Percentiles rank a stretch among this genome's conserved stretches.
Conservation (phyloP, 2,797 vertebrate genomes). For the Ctenochaetus hawaiiensis region DNA sequence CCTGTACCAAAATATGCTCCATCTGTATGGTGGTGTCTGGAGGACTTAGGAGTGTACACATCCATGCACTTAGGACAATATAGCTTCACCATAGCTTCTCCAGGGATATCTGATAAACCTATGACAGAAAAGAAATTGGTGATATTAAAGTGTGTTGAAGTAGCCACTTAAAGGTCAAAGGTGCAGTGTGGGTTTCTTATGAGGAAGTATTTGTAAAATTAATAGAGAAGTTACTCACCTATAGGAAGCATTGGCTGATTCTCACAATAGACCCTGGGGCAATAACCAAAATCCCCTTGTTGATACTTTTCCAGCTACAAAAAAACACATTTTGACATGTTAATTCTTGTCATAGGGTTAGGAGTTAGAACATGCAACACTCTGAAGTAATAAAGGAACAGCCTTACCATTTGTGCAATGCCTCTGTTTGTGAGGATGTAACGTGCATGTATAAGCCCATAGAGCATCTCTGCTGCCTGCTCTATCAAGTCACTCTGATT, state of each 20-base stretch:
- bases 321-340: neutral
- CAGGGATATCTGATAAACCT: conserved; percentile 96
- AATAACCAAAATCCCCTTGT: conserved; percentile 96
- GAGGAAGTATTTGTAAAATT: neutral
- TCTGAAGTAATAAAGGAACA: neutral
- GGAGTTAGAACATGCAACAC: too few species aligned
- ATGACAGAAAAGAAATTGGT: conserved; percentile 51
- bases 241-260: conserved; percentile 98
- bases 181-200: neutral
- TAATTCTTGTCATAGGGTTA: too few species aligned
- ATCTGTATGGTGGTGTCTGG: conserved; percentile 95
- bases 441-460: conserved; percentile 94
- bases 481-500: conserved; percentile 97
- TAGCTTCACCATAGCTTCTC: conserved; percentile 96
- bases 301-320: conserved; percentile 95
- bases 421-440: conserved; percentile 96
- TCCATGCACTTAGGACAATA: conserved; percentile 99
- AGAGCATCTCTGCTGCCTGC: conserved; percentile 96
- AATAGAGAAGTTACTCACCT: conserved; percentile 82
- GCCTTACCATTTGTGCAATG: conserved; percentile 94
- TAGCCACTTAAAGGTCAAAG: neutral
- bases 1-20: conserved; percentile 96
- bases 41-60: conserved; percentile 96
- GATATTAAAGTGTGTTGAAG: neutral
- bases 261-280: conserved; percentile 95